A percentile compares a stretch with the other conserved stretches of the same genome.
Conservation (phyloP, 2,797 vertebrate species). For the Strix occidentalis region DNA sequence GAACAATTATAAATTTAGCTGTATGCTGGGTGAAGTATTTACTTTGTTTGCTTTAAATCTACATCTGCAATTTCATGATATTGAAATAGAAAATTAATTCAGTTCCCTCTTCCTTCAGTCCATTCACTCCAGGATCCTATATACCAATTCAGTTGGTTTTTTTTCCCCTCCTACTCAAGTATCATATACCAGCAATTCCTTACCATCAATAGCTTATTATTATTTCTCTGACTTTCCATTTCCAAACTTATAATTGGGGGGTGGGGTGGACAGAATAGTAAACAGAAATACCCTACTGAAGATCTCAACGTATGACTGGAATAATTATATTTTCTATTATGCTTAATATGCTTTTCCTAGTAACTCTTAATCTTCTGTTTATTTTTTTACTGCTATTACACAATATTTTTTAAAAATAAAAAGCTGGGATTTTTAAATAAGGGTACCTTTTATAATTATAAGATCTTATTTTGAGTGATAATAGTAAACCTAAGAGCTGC, state of each 20-base stretch:
- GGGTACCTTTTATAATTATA: neutral
- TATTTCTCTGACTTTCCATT: neutral
- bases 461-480: neutral
- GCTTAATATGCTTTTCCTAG: neutral
- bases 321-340: neutral
- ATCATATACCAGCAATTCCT: neutral
- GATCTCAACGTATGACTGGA: neutral
- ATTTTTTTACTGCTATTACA: neutral
- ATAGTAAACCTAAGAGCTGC: neutral
- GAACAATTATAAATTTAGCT: neutral
- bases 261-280: neutral
- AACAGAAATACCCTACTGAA: neutral
- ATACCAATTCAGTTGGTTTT: neutral
- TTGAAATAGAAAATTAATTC: neutral
- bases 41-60: neutral
- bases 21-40: neutral
- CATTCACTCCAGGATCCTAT: neutral
- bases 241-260: neutral
- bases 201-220: neutral
- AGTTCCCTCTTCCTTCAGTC: neutral
- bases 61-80: neutral
- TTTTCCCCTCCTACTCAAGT: neutral
- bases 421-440: neutral
- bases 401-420: neutral
- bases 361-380: neutral